These are phyloP conservation scores for Deroptyus accipitrinus DNA, from an alignment of 2,113 vertebrate genomes.

Conservation along the genomic window DNA sequence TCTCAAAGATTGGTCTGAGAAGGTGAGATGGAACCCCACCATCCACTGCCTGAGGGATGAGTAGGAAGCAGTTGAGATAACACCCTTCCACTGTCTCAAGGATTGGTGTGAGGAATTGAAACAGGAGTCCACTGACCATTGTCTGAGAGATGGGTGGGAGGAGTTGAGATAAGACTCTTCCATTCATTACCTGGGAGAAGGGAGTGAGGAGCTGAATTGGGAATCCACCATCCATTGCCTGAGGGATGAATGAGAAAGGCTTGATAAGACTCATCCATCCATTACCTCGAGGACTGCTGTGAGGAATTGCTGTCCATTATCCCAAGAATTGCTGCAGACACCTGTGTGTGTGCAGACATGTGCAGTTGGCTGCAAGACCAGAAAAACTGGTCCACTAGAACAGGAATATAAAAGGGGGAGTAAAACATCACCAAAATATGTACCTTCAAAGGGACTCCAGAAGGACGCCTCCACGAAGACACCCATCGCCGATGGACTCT, in stretches of 20 bases:
- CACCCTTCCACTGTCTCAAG: neutral
- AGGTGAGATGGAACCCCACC: neutral
- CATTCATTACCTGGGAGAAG: neutral
- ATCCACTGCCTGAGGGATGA: neutral
- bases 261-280: neutral
- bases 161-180: neutral
- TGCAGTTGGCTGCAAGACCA: neutral
- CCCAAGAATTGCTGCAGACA: neutral
- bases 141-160: neutral
- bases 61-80: neutral
- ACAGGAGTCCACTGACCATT: neutral
- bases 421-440: neutral
- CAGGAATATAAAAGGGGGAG: neutral
- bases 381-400: neutral
- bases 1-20: neutral
- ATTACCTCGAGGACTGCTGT: neutral
- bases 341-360: neutral
- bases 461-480: neutral
- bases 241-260: neutral
- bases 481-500: neutral
- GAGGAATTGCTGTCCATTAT: neutral
- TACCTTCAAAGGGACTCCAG: neutral
- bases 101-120: neutral
- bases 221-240: neutral
- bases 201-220: too few species aligned